Conservation (phyloP, 1,140 invertebrate genomes). For the Eubasilissa regina region DNA sequence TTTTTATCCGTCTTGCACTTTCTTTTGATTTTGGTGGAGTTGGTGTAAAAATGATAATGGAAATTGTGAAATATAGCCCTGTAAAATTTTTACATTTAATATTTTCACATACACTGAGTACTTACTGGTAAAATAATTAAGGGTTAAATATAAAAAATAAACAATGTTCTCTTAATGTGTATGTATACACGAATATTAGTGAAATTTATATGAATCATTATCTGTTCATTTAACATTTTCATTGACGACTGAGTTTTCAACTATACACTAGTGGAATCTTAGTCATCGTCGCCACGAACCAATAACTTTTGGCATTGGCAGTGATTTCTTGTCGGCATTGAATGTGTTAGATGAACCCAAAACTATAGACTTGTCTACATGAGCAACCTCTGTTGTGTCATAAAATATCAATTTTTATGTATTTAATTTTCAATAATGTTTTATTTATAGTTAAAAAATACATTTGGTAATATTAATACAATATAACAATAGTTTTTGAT, state of each 20-base stretch:
- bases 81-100: constrained; percentile 46
- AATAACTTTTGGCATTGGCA: no score
- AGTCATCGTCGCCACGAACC: no score
- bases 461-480: constrained; percentile 26
- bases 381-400: constrained; percentile 23
- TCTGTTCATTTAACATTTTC: background rate
- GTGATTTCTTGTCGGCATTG: background rate
- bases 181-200: constrained; percentile 1
- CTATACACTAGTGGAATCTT: background rate
- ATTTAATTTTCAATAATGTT: constrained; percentile 53
- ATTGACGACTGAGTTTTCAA: background rate
- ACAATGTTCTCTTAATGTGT: constrained; percentile 7
- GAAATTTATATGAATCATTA: background rate
- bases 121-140: constrained; percentile 34
- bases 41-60: constrained; percentile 30
- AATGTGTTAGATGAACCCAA: constrained; percentile 10
- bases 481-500: constrained; percentile 22
- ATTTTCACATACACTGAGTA: constrained; percentile 37
- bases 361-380: constrained; percentile 30
- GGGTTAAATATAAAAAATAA: constrained; percentile 21
- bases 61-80: constrained; percentile 26
- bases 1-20: no score
- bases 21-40: constrained; percentile 55
- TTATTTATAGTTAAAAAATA: constrained; percentile 46
- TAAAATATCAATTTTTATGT: constrained; percentile 50